A percentile compares a stretch with the other conserved stretches of the same genome.
Conservation (phyloP, 92 coral and sea anemone genomes). For the Micromussa lordhowensis region DNA sequence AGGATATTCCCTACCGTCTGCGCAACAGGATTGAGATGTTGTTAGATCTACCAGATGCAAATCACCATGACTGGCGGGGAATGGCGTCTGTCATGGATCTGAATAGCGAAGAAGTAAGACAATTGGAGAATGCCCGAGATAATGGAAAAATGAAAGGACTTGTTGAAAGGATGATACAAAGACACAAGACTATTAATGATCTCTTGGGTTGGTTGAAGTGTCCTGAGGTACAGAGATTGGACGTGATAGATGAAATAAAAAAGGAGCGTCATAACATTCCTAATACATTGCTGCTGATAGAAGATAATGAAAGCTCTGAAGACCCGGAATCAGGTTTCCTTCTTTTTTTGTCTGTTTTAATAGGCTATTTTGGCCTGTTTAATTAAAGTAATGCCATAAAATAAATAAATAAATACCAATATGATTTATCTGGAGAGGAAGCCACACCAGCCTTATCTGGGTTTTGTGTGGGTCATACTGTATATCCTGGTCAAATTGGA, state of each 20-base stretch:
- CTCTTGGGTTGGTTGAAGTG: slow-evolving; percentile 46
- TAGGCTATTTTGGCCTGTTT: neutral
- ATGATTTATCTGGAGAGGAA: too few species aligned
- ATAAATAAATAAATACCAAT: too few species aligned
- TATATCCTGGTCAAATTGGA: too few species aligned
- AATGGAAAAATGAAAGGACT: slow-evolving; percentile 75
- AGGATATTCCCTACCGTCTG: slow-evolving; percentile 69
- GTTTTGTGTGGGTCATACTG: too few species aligned
- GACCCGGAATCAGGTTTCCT: slow-evolving; percentile 7
- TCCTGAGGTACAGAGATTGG: slow-evolving; percentile 29
- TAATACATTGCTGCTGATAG: too few species aligned
- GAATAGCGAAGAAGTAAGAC: slow-evolving; percentile 50
- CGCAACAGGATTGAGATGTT: slow-evolving; percentile 49
- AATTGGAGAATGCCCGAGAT: slow-evolving; percentile 10
- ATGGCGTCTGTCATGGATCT: slow-evolving; percentile 73
- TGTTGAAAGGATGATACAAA: slow-evolving; percentile 68
- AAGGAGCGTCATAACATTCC: neutral
- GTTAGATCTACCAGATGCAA: slow-evolving; percentile 24
- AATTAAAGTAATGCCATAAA: neutral
- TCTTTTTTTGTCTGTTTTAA: neutral
- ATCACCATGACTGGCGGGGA: slow-evolving; percentile 73
- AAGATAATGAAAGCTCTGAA: slow-evolving; percentile 6
- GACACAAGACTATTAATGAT: slow-evolving; percentile 41
- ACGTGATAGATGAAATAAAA: slow-evolving; percentile 30
- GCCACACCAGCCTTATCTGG: too few species aligned